phyloP scores from a whole-genome alignment of 2,797 vertebrate species.

The Phyllotis vaccarum region DNA sequence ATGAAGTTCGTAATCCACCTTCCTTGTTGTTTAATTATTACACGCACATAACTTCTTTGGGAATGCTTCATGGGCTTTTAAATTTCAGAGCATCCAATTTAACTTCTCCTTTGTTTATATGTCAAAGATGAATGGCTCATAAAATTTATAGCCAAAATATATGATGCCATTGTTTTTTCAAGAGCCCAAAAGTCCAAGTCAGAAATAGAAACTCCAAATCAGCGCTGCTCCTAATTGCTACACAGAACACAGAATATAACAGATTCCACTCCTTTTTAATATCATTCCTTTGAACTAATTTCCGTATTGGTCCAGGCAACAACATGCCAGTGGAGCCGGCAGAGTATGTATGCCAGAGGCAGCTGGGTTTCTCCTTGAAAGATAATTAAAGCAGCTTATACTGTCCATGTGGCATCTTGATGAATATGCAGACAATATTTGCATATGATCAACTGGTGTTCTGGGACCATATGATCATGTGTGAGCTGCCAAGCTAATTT shows the following conservation, averaged over 20 bases:
- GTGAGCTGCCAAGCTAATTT: conserved; percentile 53
- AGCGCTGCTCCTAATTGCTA: conserved; percentile 51
- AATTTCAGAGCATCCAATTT: conserved; percentile 60
- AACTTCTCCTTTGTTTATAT: conserved; percentile 45
- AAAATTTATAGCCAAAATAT: conserved; percentile 58
- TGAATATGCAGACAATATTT: conserved; percentile 71
- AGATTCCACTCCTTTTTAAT: conserved; percentile 50
- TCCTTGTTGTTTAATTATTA: conserved; percentile 49
- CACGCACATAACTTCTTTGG: conserved; percentile 35
- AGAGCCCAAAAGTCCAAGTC: conserved; percentile 54
- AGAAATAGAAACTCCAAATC: conserved; percentile 54
- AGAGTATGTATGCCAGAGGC: conserved; percentile 3
- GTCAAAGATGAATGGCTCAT: conserved; percentile 22
- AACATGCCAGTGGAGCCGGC: conserved; percentile 17
- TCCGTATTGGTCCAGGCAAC: conserved; percentile 37
- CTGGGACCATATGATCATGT: conserved; percentile 43
- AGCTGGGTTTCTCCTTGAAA: conserved; percentile 64
- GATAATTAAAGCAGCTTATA: conserved; percentile 70
- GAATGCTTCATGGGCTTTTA: conserved; percentile 16
- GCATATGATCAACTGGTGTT: conserved; percentile 61
- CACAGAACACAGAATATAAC: conserved; percentile 34
- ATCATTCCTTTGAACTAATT: conserved; percentile 65
- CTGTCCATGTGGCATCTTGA: conserved; percentile 63
- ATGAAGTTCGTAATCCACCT: conserved; percentile 46
- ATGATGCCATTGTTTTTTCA: conserved; percentile 27